A percentile compares a stretch with the other conserved stretches of the same genome.
Evolutionary conservation across 2,797 vertebrate species (phyloP).

Genomic region (Enoplosus armatus): DNA sequence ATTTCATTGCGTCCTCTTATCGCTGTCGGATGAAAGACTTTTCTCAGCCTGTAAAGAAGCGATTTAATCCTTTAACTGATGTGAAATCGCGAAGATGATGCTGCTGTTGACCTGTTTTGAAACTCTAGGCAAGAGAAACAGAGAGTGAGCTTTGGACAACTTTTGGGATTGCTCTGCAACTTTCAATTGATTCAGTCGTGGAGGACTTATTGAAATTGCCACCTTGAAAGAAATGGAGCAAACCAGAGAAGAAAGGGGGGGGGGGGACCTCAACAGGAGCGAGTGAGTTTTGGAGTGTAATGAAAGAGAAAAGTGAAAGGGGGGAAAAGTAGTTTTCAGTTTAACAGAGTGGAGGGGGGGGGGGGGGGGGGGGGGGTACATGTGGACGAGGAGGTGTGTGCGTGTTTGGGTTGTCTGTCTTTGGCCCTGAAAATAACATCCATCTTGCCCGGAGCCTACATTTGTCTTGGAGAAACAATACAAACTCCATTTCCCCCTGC

Average conservation of each 20-base stretch:
- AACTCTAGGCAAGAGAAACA: no score
- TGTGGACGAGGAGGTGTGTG: slow-evolving; percentile 17
- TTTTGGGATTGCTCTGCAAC: slow-evolving; percentile 57
- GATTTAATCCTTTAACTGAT: not conserved
- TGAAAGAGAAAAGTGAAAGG: slow-evolving; percentile 73
- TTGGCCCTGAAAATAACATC: slow-evolving; percentile 75
- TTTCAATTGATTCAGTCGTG: slow-evolving; percentile 64
- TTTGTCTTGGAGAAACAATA: slow-evolving; percentile 86
- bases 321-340: slow-evolving; percentile 57
- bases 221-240: slow-evolving; percentile 62
- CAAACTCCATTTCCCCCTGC: slow-evolving; percentile 83
- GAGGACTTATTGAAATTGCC: slow-evolving; percentile 68
- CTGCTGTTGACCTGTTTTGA: no score
- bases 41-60: not conserved
- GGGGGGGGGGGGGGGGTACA: no score
- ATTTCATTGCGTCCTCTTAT: not conserved
- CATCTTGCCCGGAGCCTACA: slow-evolving; percentile 76
- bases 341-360: slow-evolving; percentile 51
- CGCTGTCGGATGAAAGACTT: not conserved
- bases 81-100: not conserved
- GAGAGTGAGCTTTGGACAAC: slow-evolving; percentile 45
- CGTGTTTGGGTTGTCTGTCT: slow-evolving; percentile 52
- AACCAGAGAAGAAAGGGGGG: slow-evolving; percentile 25
- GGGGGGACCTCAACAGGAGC: slow-evolving; percentile 24
- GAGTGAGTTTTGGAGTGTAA: slow-evolving; percentile 65